These are phyloP conservation scores for Kuschelorhynchus macadamiae DNA, from an alignment of 2,888 invertebrate genomes.

Conservation along the genomic window DNA sequence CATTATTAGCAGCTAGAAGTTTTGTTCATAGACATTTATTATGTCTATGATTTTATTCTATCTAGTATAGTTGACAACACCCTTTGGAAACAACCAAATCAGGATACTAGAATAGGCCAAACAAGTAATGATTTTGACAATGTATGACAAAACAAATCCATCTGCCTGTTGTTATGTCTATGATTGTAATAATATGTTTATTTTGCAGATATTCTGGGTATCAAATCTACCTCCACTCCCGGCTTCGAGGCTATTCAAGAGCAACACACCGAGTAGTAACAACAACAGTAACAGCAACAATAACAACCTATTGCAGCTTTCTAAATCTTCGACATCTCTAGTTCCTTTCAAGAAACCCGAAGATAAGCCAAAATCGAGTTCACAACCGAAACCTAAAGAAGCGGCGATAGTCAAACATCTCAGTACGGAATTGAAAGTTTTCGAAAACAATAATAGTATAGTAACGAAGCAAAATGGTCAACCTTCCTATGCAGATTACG, in stretches of 20 bases:
- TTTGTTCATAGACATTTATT: too few relatives aligned
- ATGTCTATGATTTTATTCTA: too few relatives aligned
- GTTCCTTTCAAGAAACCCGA: slow-evolving; percentile 60
- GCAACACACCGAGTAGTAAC: slow-evolving; percentile 23
- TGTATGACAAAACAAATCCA: too few relatives aligned
- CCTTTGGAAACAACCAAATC: too few relatives aligned
- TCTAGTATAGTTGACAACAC: too few relatives aligned
- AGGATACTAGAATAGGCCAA: too few relatives aligned
- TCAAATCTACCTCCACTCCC: slow-evolving; percentile 70
- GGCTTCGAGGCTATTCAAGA: slow-evolving; percentile 63
- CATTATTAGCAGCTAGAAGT: too few relatives aligned
- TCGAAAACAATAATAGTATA: slow-evolving; percentile 54
- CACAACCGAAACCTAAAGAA: slow-evolving; percentile 50
- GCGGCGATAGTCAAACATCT: slow-evolving; percentile 52
- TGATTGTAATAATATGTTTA: too few relatives aligned
- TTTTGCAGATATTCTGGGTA: slow-evolving; percentile 73
- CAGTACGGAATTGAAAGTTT: slow-evolving; percentile 62
- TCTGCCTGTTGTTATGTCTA: too few relatives aligned
- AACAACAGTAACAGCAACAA: slow-evolving; percentile 28
- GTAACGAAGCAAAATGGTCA: slow-evolving; percentile 27
- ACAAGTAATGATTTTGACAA: too few relatives aligned
- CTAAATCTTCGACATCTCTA: slow-evolving; percentile 65
- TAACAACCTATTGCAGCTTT: slow-evolving; percentile 64
- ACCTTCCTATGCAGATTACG: slow-evolving; percentile 74
- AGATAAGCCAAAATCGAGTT: slow-evolving; percentile 50